A percentile compares a stretch with the other conserved stretches of the same genome.
Evolutionary conservation across 2,113 vertebrate species (phyloP).

Genomic region (Periophthalmodon schlosseri): DNA sequence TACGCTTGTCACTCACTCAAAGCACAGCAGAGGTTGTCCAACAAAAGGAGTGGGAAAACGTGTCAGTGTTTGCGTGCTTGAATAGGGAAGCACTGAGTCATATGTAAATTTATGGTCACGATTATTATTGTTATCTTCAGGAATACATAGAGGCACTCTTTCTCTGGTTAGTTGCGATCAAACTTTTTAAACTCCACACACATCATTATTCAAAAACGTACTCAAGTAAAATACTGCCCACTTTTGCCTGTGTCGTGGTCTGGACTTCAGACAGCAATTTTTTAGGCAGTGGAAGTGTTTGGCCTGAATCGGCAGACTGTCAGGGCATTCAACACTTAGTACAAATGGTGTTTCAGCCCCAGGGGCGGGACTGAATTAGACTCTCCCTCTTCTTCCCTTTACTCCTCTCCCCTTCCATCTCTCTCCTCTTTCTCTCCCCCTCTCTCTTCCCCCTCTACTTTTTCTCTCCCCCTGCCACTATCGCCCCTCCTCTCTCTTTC

Average conservation of each 20-base stretch:
- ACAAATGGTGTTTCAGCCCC: constrained; percentile 39
- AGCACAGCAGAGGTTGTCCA: too few relatives aligned
- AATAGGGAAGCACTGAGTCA: too few relatives aligned
- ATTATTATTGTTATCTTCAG: too few relatives aligned
- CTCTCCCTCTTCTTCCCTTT: too few relatives aligned
- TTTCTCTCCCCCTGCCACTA: too few relatives aligned
- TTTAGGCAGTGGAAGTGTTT: constrained; percentile 1
- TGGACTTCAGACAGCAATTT: constrained; percentile 14
- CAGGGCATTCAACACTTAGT: constrained; percentile 33
- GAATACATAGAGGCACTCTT: too few relatives aligned
- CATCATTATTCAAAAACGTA: not conserved
- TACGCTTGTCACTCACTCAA: too few relatives aligned
- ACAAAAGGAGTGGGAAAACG: too few relatives aligned
- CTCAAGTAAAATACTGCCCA: not conserved
- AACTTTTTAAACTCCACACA: not conserved
- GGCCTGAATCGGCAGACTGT: constrained; percentile 23
- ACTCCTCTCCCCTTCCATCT: not conserved
- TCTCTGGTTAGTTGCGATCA: too few relatives aligned
- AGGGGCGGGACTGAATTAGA: constrained; percentile 33
- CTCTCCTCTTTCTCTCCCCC: not conserved
- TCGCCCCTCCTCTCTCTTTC: not conserved
- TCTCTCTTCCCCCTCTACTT: not conserved
- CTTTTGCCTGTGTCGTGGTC: not conserved
- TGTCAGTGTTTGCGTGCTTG: too few relatives aligned
- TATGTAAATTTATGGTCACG: too few relatives aligned